Conservation (phyloP, 2,797 vertebrate genomes). For the Eospalax fontanierii region DNA sequence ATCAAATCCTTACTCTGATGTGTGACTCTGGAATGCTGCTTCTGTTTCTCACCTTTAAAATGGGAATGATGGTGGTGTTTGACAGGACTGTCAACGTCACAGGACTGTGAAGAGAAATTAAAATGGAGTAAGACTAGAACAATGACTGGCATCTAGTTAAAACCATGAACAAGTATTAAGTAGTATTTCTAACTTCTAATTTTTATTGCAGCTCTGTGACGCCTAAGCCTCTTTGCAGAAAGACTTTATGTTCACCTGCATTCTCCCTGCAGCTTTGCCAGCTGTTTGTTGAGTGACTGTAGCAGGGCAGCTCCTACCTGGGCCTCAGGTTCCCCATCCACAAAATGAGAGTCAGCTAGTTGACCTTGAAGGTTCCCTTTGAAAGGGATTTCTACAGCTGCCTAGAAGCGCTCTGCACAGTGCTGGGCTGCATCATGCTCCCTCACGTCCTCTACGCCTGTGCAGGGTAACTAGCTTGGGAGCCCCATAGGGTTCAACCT, state of each 20-base stretch:
- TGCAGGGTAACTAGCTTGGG: neutral
- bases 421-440: neutral
- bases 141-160: neutral
- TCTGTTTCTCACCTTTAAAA: neutral
- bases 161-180: neutral
- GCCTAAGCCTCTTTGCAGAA: neutral
- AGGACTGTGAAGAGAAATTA: neutral
- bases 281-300: neutral
- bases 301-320: neutral
- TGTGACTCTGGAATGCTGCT: neutral
- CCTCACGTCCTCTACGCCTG: neutral
- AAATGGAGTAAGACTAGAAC: neutral
- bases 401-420: neutral
- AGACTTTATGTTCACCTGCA: neutral
- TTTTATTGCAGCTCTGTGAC: neutral
- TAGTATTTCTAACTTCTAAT: neutral
- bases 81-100: neutral
- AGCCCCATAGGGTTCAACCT: too few species aligned
- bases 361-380: neutral
- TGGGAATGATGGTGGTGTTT: neutral
- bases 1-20: neutral
- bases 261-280: neutral
- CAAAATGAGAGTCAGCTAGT: neutral
- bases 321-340: neutral
- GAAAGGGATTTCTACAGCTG: neutral